phyloP scores from a whole-genome alignment of 1,140 invertebrate species.

The Heliconius hermathena region DNA sequence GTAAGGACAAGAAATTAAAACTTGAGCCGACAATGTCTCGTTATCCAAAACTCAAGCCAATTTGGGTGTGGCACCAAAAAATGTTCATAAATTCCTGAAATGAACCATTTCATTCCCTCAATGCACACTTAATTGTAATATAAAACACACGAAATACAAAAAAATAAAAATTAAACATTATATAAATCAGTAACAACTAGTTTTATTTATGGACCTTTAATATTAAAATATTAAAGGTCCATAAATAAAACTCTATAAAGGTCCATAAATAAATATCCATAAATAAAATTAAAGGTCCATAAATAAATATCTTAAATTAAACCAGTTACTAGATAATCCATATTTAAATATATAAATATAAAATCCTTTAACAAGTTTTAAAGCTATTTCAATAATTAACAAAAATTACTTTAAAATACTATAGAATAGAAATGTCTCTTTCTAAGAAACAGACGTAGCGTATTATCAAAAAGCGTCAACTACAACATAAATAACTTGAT shows the following conservation, averaged over 20 bases:
- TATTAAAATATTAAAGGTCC: too few species aligned
- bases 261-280: too few species aligned
- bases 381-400: neutral
- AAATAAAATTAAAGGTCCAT: too few species aligned
- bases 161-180: neutral
- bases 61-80: too few species aligned
- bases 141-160: neutral
- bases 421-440: neutral
- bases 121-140: neutral
- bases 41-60: too few species aligned
- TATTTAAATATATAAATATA: neutral
- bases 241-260: too few species aligned
- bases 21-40: neutral
- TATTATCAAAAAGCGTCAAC: neutral
- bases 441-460: neutral
- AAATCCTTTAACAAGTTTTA: neutral
- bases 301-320: neutral
- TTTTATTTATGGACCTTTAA: neutral
- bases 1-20: neutral
- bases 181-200: neutral
- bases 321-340: too few species aligned
- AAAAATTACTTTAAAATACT: too few species aligned
- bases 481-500: conserved; percentile 7
- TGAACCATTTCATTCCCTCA: too few species aligned
- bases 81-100: too few species aligned